A percentile compares a stretch with the other conserved stretches of the same genome.
phyloP scores from a whole-genome alignment of 2,113 vertebrate genomes.

The cat (Felis catus) region DNA sequence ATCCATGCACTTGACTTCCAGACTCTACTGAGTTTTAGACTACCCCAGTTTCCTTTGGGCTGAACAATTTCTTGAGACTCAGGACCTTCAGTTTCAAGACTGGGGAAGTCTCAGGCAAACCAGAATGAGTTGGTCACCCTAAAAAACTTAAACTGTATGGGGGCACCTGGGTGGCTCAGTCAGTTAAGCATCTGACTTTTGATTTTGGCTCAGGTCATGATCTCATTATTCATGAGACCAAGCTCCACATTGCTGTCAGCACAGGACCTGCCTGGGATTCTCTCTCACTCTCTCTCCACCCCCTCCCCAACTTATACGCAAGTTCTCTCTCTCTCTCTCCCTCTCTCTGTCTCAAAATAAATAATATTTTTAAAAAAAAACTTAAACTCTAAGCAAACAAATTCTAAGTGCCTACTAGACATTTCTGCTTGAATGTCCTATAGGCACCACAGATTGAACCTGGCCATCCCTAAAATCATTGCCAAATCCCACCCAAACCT shows the following conservation, averaged over 20 bases:
- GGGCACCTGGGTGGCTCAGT: too few species aligned
- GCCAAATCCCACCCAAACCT: neutral
- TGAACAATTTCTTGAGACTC: neutral
- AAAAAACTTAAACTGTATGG: neutral
- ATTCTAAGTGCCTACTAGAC: neutral
- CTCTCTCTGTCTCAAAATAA: too few species aligned
- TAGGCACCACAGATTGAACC: neutral
- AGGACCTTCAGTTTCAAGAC: neutral
- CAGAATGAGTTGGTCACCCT: neutral
- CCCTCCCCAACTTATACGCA: too few species aligned
- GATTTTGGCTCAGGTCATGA: too few species aligned
- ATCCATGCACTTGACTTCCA: neutral
- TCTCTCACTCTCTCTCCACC: too few species aligned
- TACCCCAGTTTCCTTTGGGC: neutral
- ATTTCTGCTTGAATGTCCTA: neutral
- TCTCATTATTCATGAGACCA: too few species aligned
- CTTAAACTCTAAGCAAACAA: neutral
- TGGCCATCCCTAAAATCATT: neutral
- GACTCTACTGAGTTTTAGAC: slow-evolving; percentile 18
- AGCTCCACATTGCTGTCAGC: too few species aligned
- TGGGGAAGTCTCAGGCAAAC: neutral
- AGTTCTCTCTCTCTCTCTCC: too few species aligned
- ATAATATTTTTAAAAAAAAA: neutral
- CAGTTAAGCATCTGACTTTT: too few species aligned
- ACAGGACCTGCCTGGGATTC: too few species aligned